A percentile compares a stretch with the other conserved stretches of the same genome.
These are phyloP conservation scores for Drosophila flavopinicola DNA, from an alignment of 2,888 invertebrate species.

Conservation along the genomic window DNA sequence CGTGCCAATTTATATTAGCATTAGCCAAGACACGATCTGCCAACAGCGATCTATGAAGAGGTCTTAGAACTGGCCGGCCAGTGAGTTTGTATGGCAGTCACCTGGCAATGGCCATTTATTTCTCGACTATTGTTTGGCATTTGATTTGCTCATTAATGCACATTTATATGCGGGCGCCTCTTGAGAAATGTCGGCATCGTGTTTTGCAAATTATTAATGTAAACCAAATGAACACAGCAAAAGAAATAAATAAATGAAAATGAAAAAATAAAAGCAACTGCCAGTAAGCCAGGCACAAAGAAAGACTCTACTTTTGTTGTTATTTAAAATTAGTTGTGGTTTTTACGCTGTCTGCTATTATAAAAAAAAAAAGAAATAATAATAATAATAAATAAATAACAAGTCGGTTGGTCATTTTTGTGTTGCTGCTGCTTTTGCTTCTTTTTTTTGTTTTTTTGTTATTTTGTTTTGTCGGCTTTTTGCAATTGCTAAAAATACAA, in stretches of 20 bases:
- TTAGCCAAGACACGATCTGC: conserved; percentile 41
- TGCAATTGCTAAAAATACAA: conserved; percentile 76
- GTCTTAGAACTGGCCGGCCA: conserved; percentile 36
- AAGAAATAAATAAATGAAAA: not conserved
- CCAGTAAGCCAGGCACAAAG: conserved; percentile 18
- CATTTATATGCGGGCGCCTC: conserved; percentile 56
- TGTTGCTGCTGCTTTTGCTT: conserved; percentile 5
- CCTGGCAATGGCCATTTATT: conserved; percentile 30
- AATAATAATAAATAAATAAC: conserved; percentile 47
- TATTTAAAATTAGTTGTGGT: conserved; percentile 67
- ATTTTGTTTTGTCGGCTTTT: conserved; percentile 46
- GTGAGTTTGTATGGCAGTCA: too few relatives aligned
- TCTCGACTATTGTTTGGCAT: conserved; percentile 37
- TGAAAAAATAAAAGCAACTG: conserved; percentile 18
- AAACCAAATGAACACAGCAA: conserved; percentile 16
- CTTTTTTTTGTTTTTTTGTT: conserved; percentile 26
- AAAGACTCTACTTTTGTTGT: conserved; percentile 48
- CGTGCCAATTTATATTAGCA: conserved; percentile 52
- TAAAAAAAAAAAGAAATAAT: conserved; percentile 17
- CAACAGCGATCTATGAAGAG: conserved; percentile 13
- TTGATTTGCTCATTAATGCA: conserved; percentile 62
- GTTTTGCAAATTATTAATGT: conserved; percentile 52
- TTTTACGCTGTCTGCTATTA: conserved; percentile 49
- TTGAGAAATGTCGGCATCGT: conserved; percentile 59
- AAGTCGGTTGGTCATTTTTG: too few relatives aligned